Base-by-base conservation (phyloP, 2,113 vertebrate species). In the Miniopterus natalensis region DNA sequence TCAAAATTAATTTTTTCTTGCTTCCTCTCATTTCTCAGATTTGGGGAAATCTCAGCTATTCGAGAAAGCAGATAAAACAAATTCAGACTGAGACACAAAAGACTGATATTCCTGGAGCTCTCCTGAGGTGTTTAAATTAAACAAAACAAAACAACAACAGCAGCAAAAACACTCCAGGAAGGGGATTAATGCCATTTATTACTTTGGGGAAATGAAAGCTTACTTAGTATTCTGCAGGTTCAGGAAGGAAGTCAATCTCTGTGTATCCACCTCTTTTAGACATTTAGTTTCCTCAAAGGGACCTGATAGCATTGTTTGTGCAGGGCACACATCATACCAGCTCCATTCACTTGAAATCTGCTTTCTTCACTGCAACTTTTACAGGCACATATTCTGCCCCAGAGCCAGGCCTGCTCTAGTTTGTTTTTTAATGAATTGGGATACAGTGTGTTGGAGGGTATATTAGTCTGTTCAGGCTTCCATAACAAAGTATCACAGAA, bases 61-160 rank as follows among this genome's bases (percentile, higher is more conserved):
- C 79, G 57, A 87, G 63, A 89, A 79, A 84, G 45, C 29, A 68
- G 36, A 51, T 23, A 85, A 92, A 94, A 80, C 5, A 74, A 80
- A 83, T 77, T 85, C 55, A 94, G 27, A 74, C 15, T 27, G 8
- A 47, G 7, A 5, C 12, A 2, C n/a, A 8, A 92, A 51, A 84
- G 61, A 65, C 6, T 47, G n/a, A 87, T n/a, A 84, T 8, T 36
- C 10, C 29, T 71, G 31, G 5, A 83, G n/a, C 2, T 66, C 49
- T 51, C 20, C 27, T 89, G 59, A 51, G 21, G 47, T 57, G 42
- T 75, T 92, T 74, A 73, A 87, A 63, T 77, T 55, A 53, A 89
- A 86, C 47, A 88, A 88, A 51, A 63, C 27, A 51, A 74, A 74
- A 40, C 47, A 77, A 77, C 63, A 70, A 25, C 57, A 63, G 63